A percentile compares a stretch with the other conserved stretches of the same genome.
phyloP scores from a whole-genome alignment of 2,797 vertebrate genomes.

The Astyanax mexicanus region DNA sequence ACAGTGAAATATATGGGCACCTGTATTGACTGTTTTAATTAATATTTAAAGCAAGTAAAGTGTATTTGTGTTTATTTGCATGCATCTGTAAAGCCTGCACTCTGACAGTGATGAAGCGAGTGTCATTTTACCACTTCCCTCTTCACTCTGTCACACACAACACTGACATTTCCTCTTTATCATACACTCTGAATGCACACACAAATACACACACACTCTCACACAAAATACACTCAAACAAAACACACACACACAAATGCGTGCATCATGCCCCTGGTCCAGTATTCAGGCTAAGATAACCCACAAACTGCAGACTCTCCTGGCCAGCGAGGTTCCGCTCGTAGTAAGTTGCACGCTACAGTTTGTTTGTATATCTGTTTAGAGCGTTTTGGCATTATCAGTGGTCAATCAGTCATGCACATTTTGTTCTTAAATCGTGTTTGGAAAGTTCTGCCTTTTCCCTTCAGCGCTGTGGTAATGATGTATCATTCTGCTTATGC shows the following conservation, averaged over 20 bases:
- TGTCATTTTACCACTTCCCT: constrained; percentile 41
- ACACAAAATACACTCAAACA: constrained; percentile 17
- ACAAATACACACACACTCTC: constrained; percentile 1
- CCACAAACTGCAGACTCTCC: constrained; percentile 12
- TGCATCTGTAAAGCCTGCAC: neutral
- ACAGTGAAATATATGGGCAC: no score
- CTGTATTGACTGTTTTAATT: no score
- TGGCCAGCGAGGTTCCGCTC: constrained; percentile 4
- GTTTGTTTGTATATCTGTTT: constrained; percentile 60
- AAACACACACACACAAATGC: constrained; percentile 26
- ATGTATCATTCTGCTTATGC: constrained; percentile 66
- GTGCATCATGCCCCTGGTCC: neutral
- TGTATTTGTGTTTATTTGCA: neutral
- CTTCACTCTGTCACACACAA: constrained; percentile 24
- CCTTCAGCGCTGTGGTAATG: constrained; percentile 65
- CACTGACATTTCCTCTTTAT: constrained; percentile 47
- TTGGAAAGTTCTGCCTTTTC: constrained; percentile 61
- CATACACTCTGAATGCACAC: constrained; percentile 27
- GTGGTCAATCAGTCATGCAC: constrained; percentile 60
- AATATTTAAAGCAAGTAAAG: no score
- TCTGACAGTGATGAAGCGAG: constrained; percentile 16
- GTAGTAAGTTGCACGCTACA: constrained; percentile 53
- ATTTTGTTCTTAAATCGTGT: constrained; percentile 59
- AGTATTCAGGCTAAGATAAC: constrained; percentile 41
- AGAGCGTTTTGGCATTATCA: constrained; percentile 37